phyloP scores from a whole-genome alignment of 2,113 vertebrate species.

The Heterochromis multidens region DNA sequence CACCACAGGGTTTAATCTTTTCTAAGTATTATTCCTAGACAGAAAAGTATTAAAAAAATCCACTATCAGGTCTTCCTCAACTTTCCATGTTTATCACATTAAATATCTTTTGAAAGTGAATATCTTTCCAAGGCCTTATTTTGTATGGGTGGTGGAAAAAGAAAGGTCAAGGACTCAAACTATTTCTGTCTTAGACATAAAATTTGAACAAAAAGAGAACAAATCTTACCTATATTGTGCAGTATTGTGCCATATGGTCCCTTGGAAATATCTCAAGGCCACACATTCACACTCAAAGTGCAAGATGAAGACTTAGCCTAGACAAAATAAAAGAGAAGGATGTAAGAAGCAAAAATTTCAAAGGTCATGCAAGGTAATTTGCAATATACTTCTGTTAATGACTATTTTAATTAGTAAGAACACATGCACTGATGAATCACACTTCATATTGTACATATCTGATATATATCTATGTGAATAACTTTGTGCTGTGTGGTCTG shows the following conservation, averaged over 20 bases:
- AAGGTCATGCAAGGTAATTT: background rate
- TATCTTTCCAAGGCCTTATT: background rate
- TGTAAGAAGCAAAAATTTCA: background rate
- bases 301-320: constrained; percentile 12
- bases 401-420: background rate
- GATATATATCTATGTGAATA: background rate
- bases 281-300: constrained; percentile 40
- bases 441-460: background rate
- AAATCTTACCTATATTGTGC: constrained; percentile 64
- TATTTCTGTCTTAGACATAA: background rate
- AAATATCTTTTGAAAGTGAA: background rate
- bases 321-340: background rate
- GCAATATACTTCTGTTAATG: background rate
- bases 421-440: background rate
- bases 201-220: background rate
- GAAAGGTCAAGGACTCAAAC: background rate
- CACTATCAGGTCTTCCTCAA: background rate
- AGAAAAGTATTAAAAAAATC: background rate
- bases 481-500: background rate
- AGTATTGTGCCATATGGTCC: constrained; percentile 69
- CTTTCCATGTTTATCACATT: background rate
- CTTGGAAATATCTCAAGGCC: constrained; percentile 49
- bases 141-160: background rate
- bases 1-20: background rate
- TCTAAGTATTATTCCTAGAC: background rate